These are phyloP conservation scores for Cydia splendana DNA, from an alignment of 1,140 invertebrate species.

Conservation along the genomic window DNA sequence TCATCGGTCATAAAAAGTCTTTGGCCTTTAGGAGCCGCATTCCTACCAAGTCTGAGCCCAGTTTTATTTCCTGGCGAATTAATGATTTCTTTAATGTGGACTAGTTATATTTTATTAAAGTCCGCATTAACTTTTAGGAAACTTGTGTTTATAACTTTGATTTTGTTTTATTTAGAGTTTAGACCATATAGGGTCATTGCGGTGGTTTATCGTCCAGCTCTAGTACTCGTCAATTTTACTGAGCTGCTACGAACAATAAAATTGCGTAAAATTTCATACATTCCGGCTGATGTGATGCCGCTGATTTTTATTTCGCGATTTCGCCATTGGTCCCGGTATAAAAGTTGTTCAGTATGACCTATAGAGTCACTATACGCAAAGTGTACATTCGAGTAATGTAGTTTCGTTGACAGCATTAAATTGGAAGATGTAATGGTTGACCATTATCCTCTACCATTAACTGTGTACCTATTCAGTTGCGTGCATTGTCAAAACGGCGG, in stretches of 20 bases:
- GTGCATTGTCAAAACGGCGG: constrained; percentile 29
- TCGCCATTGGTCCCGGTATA: no score
- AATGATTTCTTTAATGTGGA: constrained; percentile 4
- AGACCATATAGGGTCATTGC: background rate
- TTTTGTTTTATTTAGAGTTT: background rate
- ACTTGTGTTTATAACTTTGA: background rate
- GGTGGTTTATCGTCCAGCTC: no score
- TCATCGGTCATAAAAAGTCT: background rate
- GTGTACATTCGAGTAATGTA: background rate
- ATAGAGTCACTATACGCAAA: no score
- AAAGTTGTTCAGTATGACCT: no score
- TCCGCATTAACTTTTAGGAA: background rate
- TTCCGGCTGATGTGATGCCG: no score
- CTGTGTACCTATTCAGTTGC: constrained; percentile 5
- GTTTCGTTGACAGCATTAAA: background rate
- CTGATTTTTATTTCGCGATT: no score
- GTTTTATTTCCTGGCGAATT: constrained; percentile 28
- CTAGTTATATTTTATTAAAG: background rate
- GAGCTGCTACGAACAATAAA: no score
- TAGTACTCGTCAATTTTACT: no score
- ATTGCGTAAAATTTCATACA: no score
- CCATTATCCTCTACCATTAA: constrained; percentile 4
- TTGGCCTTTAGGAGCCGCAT: constrained; percentile 24
- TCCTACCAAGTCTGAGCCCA: background rate
- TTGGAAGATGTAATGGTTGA: background rate